Evolutionary conservation across 2,797 vertebrate species (phyloP).

Genomic region (Xenopus petersii): DNA sequence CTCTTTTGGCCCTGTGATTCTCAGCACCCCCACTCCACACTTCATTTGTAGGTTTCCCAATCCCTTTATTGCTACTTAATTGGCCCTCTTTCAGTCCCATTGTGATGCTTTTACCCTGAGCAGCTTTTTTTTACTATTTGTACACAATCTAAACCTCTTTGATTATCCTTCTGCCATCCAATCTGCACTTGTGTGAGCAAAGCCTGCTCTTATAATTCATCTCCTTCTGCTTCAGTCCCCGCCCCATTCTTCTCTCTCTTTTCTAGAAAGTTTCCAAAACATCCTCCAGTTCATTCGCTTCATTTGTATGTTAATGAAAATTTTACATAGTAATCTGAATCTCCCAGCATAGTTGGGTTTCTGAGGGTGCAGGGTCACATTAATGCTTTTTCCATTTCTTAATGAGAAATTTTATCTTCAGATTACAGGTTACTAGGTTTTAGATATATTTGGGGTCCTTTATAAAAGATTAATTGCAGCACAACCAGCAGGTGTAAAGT

Average conservation of each 20-base stretch:
- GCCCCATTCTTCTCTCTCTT: neutral
- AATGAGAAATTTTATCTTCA: too few species aligned
- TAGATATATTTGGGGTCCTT: too few species aligned
- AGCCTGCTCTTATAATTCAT: conserved; percentile 12
- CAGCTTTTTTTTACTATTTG: conserved; percentile 18
- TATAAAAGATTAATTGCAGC: too few species aligned
- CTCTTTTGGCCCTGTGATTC: neutral
- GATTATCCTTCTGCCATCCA: conserved; percentile 15
- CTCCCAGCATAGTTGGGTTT: neutral
- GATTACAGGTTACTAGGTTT: too few species aligned
- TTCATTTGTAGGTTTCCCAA: conserved; percentile 7
- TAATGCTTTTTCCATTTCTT: too few species aligned
- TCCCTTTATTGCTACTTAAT: conserved; percentile 6
- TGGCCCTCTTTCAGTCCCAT: conserved; percentile 19
- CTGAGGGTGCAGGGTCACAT: too few species aligned
- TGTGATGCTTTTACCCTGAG: conserved; percentile 15
- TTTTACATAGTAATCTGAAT: conserved; percentile 7
- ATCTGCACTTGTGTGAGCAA: conserved; percentile 8
- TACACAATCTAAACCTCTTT: conserved; percentile 12
- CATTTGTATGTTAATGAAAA: neutral
- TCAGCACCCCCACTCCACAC: neutral
- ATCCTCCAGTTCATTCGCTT: conserved; percentile 5
- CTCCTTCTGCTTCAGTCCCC: neutral
- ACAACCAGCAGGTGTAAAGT: too few species aligned
- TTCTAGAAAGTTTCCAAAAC: neutral